Evolutionary conservation across 2,113 vertebrate genomes (phyloP), one percentile per base, ranked within the genome.

Genomic region (Platanista minor): DNA sequence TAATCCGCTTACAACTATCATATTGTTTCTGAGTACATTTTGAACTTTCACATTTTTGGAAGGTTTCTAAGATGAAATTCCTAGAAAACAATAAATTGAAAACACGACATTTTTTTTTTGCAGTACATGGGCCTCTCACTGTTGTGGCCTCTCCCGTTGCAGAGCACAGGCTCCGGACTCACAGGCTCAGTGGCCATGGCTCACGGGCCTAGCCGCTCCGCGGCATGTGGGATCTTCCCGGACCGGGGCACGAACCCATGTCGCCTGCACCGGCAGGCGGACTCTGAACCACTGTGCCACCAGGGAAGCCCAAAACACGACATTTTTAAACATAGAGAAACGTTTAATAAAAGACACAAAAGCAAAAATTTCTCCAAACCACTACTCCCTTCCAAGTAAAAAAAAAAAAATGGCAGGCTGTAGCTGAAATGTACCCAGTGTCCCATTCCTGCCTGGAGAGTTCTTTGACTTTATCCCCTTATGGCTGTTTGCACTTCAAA

Each of bases 21-120:
- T 91, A 62, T 43, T 97, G 39, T 85, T 96, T 90, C 89, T 88
- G 52, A 72, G 54, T 59, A 77, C 6, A 39, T 78, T 96, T 95
- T 83, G 4, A 66, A 39, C 25, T 74, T 96, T 5, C 15, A 39
- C 12, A 31, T 36, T 57, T 97, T 93, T 74, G 25, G 61, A 67
- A 80, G 43, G 41, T 87, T 33, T 81, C 21, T 93, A 31, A 81
- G 29, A 90, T 94, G 49, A 93, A 88, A 89, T 83, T 78, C 15
- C 52, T 59, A 66, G 71, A 64, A 41, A 80, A 74, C 39, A 59
- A 52, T 29, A 46, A 97, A 85, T 80, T 69, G 20, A 91, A 94
- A 86, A 88, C 12, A 78, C 1, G 3, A 33, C 23, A 61, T 86
- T 86, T 11, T 91, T 80, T n/a, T n/a, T n/a, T n/a, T n/a, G n/a